A percentile compares a stretch with the other conserved stretches of the same genome.
phyloP scores from a whole-genome alignment of 1,140 invertebrate genomes.

The Rhagoletis zephyria region DNA sequence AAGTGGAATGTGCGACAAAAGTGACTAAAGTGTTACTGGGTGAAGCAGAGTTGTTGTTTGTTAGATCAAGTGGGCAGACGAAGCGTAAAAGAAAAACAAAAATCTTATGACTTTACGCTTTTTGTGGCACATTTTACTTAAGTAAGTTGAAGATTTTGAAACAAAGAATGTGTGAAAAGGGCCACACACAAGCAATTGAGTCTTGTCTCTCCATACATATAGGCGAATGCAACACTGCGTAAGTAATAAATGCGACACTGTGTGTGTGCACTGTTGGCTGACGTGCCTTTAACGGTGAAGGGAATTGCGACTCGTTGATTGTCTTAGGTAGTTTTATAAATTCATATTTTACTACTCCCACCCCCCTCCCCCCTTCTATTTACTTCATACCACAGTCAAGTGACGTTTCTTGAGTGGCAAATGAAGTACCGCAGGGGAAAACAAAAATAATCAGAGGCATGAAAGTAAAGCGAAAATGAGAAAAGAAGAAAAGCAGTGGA shows the following conservation, averaged over 20 bases:
- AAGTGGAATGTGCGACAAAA: constrained; percentile 26
- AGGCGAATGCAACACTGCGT: background rate
- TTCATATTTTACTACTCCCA: background rate
- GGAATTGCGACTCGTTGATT: background rate
- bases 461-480: background rate
- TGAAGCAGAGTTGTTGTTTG: background rate
- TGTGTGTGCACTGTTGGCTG: background rate
- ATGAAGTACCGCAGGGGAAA: background rate
- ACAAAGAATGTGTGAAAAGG: background rate
- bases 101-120: constrained; percentile 7
- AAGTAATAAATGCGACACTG: background rate
- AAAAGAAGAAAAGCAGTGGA: background rate
- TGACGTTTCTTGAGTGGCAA: background rate
- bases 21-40: constrained; percentile 10
- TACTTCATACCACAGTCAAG: no score
- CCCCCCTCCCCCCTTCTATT: no score
- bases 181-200: background rate
- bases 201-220: background rate
- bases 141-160: background rate
- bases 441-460: background rate
- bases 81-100: constrained; percentile 2
- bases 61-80: background rate
- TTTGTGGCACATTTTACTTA: background rate
- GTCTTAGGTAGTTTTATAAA: background rate
- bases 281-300: background rate